Base-by-base conservation (phyloP, 2,797 vertebrate genomes). In the Phataginus tetradactyla region DNA sequence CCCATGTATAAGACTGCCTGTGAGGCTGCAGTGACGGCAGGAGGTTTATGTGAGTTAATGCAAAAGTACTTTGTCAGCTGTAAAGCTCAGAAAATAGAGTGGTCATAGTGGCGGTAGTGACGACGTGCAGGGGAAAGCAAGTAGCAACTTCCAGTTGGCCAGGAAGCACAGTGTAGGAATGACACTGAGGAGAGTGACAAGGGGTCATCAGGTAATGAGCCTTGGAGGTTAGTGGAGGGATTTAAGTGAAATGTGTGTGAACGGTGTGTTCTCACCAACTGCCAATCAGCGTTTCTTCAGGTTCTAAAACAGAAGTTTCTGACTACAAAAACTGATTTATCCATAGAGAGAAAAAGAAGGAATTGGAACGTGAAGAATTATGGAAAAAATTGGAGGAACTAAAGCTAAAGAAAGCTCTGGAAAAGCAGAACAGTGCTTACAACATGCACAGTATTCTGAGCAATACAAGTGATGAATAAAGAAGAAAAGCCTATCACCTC, bases 341-440 rank as follows among this genome's bases (percentile, higher is more conserved):
- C 96, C 93, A 32, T 97, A 99, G 99, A 98, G 99, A 99, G 98
- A 99, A 99, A 98, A 99, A 99, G 98, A 99, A 99, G 91, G 99
- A 99, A 98, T 98, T 99, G 98, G 99, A 99, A 98, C 99, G 99
- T 66, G 99, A 99, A 96, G 99, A 99, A 98, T 93, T 99, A 96
- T 99, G 99, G 99, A 99, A 98, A 98, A 99, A 99, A 96, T 97
- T 99, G 85, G 99, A 99, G n/a, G 99, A 99, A 97, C 92, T 99
- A 94, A 98, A 98, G 97, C 98, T 99, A 55, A 98, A 99, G 95
- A 98, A 99, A 96, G 87, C 97, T 0, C 96, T 99, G 95, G 98
- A 99, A 66, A 98, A 99, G 84, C 99, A 99, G 97, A 99, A 99
- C 98, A 99, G 99, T 98, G 98, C 99, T 97, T 99, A 99, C 93